Evolutionary conservation across 1,140 invertebrate genomes (phyloP).

Genomic region (Calephelis virginiensis): DNA sequence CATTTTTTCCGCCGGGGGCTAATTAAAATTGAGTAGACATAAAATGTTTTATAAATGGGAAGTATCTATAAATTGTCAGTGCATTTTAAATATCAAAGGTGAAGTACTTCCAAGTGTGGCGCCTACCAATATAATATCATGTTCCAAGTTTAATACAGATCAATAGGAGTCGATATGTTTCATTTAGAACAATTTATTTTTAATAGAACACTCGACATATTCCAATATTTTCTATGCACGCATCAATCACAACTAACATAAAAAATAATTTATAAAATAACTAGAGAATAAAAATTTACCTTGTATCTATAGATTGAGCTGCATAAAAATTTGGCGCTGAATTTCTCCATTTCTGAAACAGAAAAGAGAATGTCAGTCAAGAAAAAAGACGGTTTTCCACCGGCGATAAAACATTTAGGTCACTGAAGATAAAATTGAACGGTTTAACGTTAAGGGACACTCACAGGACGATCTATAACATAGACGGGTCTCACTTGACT

Average conservation of each 20-base stretch:
- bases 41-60: no score
- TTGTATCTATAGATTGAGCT: slow-evolving; percentile 64
- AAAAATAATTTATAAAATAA: background rate
- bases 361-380: slow-evolving; percentile 14
- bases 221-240: slow-evolving; percentile 1
- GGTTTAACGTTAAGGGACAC: slow-evolving; percentile 43
- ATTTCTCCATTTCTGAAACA: slow-evolving; percentile 72
- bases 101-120: slow-evolving; percentile 45
- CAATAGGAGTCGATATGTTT: slow-evolving; percentile 64
- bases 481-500: slow-evolving; percentile 73
- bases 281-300: slow-evolving; percentile 45
- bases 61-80: slow-evolving; percentile 11
- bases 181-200: slow-evolving; percentile 63
- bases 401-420: slow-evolving; percentile 26
- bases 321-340: slow-evolving; percentile 69
- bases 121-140: slow-evolving; percentile 38
- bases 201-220: slow-evolving; percentile 47
- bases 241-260: slow-evolving; percentile 5
- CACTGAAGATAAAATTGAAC: background rate
- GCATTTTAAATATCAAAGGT: slow-evolving; percentile 60
- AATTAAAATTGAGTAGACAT: no score
- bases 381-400: background rate
- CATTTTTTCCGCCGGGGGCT: no score
- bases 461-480: slow-evolving; percentile 66
- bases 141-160: slow-evolving; percentile 56